Conservation (phyloP, 1,140 invertebrate species). For the Leptoteleia sp. region DNA sequence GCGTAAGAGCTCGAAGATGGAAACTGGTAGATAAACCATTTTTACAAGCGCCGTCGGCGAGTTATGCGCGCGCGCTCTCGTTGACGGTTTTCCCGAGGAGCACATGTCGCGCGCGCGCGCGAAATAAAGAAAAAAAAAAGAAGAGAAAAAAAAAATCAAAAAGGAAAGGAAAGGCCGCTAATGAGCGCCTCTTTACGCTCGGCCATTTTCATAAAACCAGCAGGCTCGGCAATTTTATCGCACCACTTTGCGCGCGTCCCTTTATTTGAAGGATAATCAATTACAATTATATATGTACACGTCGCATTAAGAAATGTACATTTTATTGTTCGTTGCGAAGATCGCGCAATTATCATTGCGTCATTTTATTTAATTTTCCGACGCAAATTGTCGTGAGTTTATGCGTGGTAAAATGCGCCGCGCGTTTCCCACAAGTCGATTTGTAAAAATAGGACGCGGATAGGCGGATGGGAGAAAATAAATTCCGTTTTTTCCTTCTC, state of each 20-base stretch:
- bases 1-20: constrained; percentile 54
- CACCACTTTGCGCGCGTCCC: neutral
- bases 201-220: constrained; percentile 5
- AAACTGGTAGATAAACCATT: constrained; percentile 55
- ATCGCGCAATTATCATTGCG: constrained; percentile 4
- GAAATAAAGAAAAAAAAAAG: neutral
- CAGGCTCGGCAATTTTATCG: neutral
- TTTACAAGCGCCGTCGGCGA: constrained; percentile 19
- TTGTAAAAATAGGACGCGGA: too few relatives aligned
- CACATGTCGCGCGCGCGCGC: constrained; percentile 17
- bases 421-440: neutral
- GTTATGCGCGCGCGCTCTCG: constrained; percentile 25
- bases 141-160: neutral
- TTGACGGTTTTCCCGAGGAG: constrained; percentile 21
- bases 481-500: too few relatives aligned
- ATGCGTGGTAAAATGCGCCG: neutral
- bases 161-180: too few relatives aligned
- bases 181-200: too few relatives aligned
- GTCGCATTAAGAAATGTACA: constrained; percentile 6
- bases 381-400: neutral
- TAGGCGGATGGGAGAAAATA: too few relatives aligned
- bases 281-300: constrained; percentile 8
- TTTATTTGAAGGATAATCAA: constrained; percentile 7
- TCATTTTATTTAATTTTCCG: neutral
- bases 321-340: constrained; percentile 13